A percentile compares a stretch with the other conserved stretches of the same genome.
phyloP scores from a whole-genome alignment of 2,797 vertebrate species.

The Pyrocephalus nanus region DNA sequence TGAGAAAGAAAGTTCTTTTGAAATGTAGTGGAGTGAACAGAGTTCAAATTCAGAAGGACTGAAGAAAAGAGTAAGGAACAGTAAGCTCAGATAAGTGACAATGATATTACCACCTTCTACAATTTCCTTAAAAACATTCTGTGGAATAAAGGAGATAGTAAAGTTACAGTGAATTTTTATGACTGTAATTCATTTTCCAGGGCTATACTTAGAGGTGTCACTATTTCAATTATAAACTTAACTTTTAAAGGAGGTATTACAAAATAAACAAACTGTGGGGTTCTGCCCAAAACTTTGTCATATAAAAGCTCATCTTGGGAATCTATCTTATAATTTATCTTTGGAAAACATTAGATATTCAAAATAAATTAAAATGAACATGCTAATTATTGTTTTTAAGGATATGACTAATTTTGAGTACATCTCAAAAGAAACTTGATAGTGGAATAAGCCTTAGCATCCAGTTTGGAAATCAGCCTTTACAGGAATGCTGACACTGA shows the following conservation, averaged over 20 bases:
- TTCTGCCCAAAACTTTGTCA: neutral
- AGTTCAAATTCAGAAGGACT: neutral
- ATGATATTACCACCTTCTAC: neutral
- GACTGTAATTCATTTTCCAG: neutral
- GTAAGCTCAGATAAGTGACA: neutral
- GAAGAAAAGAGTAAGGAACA: neutral
- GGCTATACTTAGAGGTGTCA: neutral
- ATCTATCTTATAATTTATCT: neutral
- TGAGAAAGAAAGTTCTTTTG: neutral
- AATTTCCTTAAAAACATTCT: neutral
- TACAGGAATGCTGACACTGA: neutral
- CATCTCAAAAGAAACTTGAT: neutral
- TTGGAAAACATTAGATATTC: rapidly evolving
- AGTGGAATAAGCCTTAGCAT: neutral
- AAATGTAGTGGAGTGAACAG: neutral
- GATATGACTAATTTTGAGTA: neutral
- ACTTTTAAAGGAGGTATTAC: neutral
- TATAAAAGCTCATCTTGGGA: neutral
- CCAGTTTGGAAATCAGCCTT: neutral
- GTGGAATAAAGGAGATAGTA: neutral
- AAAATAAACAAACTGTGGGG: neutral
- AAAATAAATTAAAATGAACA: neutral
- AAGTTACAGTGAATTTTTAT: neutral
- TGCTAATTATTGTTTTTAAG: neutral
- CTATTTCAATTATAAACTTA: neutral